A percentile compares a stretch with the other conserved stretches of the same genome.
Conservation (phyloP, 2,113 vertebrate species). For the Noturus placidus region DNA sequence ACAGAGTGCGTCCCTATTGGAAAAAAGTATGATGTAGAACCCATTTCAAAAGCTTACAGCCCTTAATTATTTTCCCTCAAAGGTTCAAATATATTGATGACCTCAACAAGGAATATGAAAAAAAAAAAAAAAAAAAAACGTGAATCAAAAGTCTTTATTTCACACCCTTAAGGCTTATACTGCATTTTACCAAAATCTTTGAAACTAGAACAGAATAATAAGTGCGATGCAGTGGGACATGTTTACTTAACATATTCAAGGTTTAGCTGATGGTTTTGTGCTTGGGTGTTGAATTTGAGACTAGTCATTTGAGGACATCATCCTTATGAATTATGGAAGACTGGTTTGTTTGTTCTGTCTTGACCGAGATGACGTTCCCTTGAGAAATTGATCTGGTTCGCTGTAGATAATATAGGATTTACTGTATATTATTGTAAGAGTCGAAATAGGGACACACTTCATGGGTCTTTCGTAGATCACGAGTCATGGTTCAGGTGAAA, state of each 20-base stretch:
- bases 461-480: not conserved
- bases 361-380: not conserved
- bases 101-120: slow-evolving; percentile 27
- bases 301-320: slow-evolving; percentile 18
- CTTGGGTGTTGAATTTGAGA: slow-evolving; percentile 13
- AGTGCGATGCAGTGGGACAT: slow-evolving; percentile 6
- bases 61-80: not conserved
- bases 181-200: slow-evolving; percentile 33
- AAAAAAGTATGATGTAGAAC: not conserved
- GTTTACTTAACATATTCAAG: slow-evolving; percentile 23
- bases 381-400: not conserved
- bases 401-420: slow-evolving; percentile 6
- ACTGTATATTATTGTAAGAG: not conserved
- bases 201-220: slow-evolving; percentile 34
- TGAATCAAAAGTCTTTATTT: not conserved
- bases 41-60: not conserved
- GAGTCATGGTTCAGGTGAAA: not conserved
- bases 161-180: slow-evolving; percentile 25
- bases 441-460: not conserved
- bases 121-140: too few species aligned
- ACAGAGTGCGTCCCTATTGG: not conserved
- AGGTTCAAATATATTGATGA: not conserved
- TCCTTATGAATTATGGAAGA: slow-evolving; percentile 13
- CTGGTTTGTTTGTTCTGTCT: not conserved
- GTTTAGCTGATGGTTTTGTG: not conserved